Evolutionary conservation across 2,797 vertebrate species (phyloP).

Genomic region (Acanthis flammea): DNA sequence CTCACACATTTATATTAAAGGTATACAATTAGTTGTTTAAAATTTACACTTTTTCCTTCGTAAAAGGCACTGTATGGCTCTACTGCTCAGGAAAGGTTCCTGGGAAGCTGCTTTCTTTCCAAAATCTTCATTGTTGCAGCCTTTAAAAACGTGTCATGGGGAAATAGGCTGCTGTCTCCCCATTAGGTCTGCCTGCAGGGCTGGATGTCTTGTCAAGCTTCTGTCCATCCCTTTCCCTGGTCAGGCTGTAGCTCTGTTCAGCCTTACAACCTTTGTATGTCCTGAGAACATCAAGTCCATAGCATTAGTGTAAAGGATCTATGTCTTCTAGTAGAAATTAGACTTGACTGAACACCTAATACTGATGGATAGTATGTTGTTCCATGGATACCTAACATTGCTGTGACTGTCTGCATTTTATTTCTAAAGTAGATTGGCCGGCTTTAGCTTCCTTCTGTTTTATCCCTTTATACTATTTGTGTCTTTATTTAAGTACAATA

Average conservation of each 20-base stretch:
- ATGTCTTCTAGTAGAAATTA: neutral
- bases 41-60: neutral
- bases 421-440: neutral
- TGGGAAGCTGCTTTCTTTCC: neutral
- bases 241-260: neutral
- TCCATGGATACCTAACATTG: neutral
- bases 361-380: neutral
- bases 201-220: neutral
- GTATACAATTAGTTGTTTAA: neutral
- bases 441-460: neutral
- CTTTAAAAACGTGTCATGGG: neutral
- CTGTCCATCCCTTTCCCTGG: neutral
- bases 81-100: neutral
- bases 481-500: neutral
- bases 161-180: neutral
- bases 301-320: neutral
- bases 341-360: neutral
- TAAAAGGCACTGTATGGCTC: neutral
- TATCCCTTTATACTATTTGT: neutral
- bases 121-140: neutral
- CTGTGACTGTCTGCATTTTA: neutral
- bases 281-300: neutral
- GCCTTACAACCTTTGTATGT: neutral
- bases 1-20: neutral
- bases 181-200: neutral